Evolutionary conservation across 2,113 vertebrate species (phyloP).

Genomic region (Urocitellus parryii): DNA sequence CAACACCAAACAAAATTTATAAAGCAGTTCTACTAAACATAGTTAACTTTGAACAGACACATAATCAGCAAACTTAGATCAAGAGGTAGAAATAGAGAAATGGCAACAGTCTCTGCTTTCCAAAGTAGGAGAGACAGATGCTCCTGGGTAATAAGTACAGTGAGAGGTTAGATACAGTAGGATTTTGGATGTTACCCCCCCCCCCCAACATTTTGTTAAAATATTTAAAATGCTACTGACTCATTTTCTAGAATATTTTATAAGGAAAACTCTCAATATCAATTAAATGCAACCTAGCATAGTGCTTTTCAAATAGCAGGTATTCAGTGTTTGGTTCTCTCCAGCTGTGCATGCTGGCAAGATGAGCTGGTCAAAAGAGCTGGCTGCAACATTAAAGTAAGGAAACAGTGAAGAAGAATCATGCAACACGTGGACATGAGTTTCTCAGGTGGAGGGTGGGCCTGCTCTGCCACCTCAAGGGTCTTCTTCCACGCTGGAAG

Average conservation of each 20-base stretch:
- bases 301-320: background rate
- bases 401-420: no score
- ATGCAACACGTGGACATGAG: no score
- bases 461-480: no score
- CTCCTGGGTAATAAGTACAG: background rate
- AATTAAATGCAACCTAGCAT: background rate
- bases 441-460: no score
- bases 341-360: no score
- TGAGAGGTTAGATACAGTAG: background rate
- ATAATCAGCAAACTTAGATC: constrained; percentile 7
- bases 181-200: background rate
- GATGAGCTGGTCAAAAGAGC: no score
- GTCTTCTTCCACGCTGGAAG: no score
- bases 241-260: constrained; percentile 37
- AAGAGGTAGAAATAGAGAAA: background rate
- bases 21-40: background rate
- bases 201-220: constrained; percentile 34
- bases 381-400: no score
- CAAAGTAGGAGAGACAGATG: background rate
- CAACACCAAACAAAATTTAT: background rate
- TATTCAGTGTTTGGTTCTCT: constrained; percentile 15
- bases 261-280: constrained; percentile 4
- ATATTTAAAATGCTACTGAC: background rate
- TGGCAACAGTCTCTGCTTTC: background rate
- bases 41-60: no score